Evolutionary conservation across 2,113 vertebrate species (phyloP).

Genomic region (Corydoras maculifer): DNA sequence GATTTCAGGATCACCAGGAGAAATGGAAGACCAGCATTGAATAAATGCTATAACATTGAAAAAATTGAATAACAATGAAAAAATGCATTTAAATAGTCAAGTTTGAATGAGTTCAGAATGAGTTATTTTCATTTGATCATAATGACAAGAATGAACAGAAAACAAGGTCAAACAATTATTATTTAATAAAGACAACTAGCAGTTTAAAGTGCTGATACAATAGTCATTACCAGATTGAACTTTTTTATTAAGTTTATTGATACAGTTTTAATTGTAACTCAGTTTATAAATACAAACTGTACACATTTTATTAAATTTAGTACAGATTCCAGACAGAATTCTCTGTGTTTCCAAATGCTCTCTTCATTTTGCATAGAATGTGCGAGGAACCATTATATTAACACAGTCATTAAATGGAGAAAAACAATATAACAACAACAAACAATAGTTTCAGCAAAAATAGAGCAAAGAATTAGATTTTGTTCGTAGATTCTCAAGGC

Average conservation of each 20-base stretch:
- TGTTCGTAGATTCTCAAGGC: not conserved
- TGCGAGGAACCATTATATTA: slow-evolving; percentile 73
- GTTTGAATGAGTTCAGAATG: too few species aligned
- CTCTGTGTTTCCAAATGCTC: slow-evolving; percentile 81
- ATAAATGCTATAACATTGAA: too few species aligned
- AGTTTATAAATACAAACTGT: slow-evolving; percentile 95
- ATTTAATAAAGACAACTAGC: too few species aligned
- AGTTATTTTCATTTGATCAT: too few species aligned
- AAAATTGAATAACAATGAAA: too few species aligned
- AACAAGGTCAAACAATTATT: too few species aligned
- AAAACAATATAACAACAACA: slow-evolving; percentile 51
- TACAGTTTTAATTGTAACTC: slow-evolving; percentile 83
- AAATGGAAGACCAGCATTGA: too few species aligned
- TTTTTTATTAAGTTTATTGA: slow-evolving; percentile 88
- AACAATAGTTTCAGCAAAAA: not conserved
- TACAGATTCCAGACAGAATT: slow-evolving; percentile 81
- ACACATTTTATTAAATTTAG: slow-evolving; percentile 87
- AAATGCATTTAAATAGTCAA: too few species aligned
- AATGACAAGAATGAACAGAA: too few species aligned
- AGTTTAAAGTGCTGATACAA: too few species aligned
- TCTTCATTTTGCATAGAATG: slow-evolving; percentile 90
- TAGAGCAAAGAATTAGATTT: too few species aligned
- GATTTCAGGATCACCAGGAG: too few species aligned
- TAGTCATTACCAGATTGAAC: not conserved
- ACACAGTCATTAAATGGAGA: slow-evolving; percentile 47